These are phyloP conservation scores for Drepana arcuata DNA, from an alignment of 1,140 invertebrate genomes.

Conservation along the genomic window DNA sequence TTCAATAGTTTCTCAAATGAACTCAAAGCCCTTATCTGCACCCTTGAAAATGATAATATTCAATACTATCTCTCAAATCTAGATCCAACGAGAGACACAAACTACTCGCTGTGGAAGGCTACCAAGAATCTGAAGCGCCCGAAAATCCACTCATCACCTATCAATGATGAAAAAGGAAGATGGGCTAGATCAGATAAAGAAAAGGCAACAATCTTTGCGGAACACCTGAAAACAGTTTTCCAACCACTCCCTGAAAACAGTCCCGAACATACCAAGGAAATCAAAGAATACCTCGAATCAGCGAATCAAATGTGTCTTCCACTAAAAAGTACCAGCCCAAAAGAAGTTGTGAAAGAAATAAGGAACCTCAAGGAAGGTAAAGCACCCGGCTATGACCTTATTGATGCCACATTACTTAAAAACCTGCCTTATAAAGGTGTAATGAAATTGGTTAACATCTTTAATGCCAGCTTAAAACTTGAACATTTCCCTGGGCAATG, in stretches of 20 bases:
- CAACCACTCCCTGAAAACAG: no score
- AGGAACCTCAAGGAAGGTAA: no score
- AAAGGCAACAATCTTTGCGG: slow-evolving; percentile 9
- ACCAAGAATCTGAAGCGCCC: slow-evolving; percentile 13
- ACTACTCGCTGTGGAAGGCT: slow-evolving; percentile 16
- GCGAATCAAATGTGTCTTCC: no score
- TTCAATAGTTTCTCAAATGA: slow-evolving; percentile 12
- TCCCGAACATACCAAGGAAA: no score
- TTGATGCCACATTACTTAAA: no score
- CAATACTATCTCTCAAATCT: slow-evolving; percentile 8
- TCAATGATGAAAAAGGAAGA: slow-evolving; percentile 4
- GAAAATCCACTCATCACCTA: slow-evolving; percentile 8
- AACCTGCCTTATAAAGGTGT: slow-evolving; percentile 1
- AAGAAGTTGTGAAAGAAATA: no score
- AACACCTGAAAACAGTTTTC: no score
- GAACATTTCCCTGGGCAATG: slow-evolving; percentile 22
- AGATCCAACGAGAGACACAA: slow-evolving; percentile 4
- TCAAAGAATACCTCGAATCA: no score
- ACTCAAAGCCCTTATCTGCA: slow-evolving; percentile 9
- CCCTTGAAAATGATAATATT: slow-evolving; percentile 8
- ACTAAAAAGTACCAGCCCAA: no score
- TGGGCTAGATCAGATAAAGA: slow-evolving; percentile 14
- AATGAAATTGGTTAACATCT: neutral
- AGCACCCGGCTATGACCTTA: no score
- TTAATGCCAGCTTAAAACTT: slow-evolving; percentile 11